Evolutionary conservation across 2,888 invertebrate genomes (phyloP).

Genomic region (Caradrina clavipalpis): DNA sequence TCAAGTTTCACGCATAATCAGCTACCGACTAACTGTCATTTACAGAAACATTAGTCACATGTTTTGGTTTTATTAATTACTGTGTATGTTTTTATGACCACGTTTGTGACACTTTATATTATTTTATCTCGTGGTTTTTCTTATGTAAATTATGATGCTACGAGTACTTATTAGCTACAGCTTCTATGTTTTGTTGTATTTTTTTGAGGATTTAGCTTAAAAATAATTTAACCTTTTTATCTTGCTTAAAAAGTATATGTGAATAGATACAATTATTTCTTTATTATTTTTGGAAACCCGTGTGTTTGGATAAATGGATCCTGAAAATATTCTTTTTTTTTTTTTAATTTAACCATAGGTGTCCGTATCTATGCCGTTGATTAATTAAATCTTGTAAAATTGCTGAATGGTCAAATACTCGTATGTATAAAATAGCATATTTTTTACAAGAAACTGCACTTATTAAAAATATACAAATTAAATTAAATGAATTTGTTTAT

Average conservation of each 20-base stretch:
- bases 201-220: no score
- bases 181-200: background rate
- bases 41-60: slow-evolving; percentile 30
- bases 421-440: no score
- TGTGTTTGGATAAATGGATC: no score
- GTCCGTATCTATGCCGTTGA: no score
- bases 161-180: background rate
- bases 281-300: no score
- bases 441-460: no score
- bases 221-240: background rate
- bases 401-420: background rate
- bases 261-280: no score
- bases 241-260: no score
- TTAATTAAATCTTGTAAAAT: no score
- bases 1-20: slow-evolving; percentile 48
- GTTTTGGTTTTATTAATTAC: slow-evolving; percentile 25
- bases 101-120: slow-evolving; percentile 9
- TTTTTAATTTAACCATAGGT: no score
- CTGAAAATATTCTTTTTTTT: background rate
- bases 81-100: slow-evolving; percentile 27
- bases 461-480: no score
- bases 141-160: background rate
- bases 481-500: no score
- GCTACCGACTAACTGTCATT: slow-evolving; percentile 41
- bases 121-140: background rate